Conservation (phyloP, 1,140 invertebrate genomes). For the Vollenhovia emeryi region DNA sequence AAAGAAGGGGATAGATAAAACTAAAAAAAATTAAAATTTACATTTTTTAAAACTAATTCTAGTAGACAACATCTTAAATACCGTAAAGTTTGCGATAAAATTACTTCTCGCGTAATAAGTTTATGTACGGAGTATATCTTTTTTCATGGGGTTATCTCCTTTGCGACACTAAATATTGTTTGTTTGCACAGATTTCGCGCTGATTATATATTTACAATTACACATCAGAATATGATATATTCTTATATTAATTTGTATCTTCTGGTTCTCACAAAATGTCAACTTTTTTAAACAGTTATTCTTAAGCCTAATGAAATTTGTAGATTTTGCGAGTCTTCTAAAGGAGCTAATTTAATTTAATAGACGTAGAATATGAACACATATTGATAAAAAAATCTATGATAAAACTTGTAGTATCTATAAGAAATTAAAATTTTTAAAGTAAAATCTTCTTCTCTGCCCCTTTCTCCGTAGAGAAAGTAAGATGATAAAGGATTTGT, state of each 20-base stretch:
- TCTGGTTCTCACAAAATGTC: neutral
- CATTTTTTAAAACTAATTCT: neutral
- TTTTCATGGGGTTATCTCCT: neutral
- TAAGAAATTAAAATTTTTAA: neutral
- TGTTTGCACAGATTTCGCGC: neutral
- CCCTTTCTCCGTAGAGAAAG: neutral
- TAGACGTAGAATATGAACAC: neutral
- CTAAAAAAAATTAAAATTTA: neutral
- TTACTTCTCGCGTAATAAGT: neutral
- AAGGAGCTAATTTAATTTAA: neutral
- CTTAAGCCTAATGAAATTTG: neutral
- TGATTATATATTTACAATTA: neutral
- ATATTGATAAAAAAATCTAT: neutral
- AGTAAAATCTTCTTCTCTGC: neutral
- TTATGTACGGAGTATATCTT: neutral
- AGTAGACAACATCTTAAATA: neutral
- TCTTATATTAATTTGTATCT: neutral
- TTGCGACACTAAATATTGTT: neutral
- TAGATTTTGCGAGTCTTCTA: neutral
- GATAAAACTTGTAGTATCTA: neutral
- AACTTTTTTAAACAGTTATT: too few relatives aligned
- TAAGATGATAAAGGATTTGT: neutral
- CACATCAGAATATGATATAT: neutral
- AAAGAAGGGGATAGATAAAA: neutral
- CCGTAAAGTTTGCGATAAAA: neutral